Base-by-base conservation (phyloP, 2,888 invertebrate species). In the Dermolepida albohirtum region DNA sequence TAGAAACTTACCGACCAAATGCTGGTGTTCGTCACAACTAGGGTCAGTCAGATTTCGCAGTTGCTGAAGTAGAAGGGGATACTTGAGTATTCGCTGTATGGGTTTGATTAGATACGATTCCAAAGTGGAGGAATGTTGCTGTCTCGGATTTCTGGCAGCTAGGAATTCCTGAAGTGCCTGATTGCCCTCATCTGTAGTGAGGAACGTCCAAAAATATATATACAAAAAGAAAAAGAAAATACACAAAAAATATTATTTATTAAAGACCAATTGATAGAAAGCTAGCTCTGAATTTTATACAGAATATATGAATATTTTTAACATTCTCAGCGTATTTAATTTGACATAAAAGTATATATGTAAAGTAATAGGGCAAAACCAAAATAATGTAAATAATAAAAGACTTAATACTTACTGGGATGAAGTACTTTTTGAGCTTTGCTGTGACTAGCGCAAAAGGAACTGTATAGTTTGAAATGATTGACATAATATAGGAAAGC, bases 51-150 rank as follows among this genome's bases (percentile, higher is more conserved):
- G 89, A 86, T 95, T 95, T 82, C 95, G 90, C 82, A 98, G 88
- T 86, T 98, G 97, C 85, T 96, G 96, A 79, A 98, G 87, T 73
- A 98, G 88, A 77, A 98, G 85, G 14, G 98, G 98, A 87, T 98
- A 98, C 85, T 98, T 97, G 74, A 98, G 90, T 86, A 98, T 97
- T 86, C 98, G 90, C 85, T 98, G 98, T 83, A 98, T 98, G 70
- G 98, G 98, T 86, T 98, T 98, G 83, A 98, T 98, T 85, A 98
- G 89, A 88, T 97, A 98, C 63, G 97, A 98, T 85, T 98, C 97
- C 82, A 98, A 86, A 27, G 97, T 97, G 77, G 95, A 95, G 71
- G 97, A 97, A 85, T 98, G 97, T 85, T 98, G 97, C 83, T 96
- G 96, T 80, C 95, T 93, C 69, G 97, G 97, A 88, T 98, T 98